Percentiles rank a stretch among this genome's conserved stretches.
These are phyloP conservation scores for Alectura lathami DNA, from an alignment of 2,113 vertebrate species.

Conservation along the genomic window DNA sequence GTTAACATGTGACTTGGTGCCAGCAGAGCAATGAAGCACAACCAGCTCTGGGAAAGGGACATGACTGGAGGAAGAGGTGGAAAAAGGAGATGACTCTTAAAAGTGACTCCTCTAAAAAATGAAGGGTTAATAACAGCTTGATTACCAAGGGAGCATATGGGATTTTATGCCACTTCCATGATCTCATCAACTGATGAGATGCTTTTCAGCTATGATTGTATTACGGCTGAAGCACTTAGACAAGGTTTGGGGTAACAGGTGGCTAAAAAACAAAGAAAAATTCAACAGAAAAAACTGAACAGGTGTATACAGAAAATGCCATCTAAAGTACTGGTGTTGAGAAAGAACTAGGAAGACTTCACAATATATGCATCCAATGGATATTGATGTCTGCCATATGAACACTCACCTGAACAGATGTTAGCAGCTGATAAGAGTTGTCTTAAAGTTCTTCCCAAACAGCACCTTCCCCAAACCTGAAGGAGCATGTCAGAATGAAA, in stretches of 20 bases:
- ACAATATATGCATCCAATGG: background rate
- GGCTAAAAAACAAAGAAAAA: background rate
- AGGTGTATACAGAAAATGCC: rapidly evolving
- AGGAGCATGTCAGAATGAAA: background rate
- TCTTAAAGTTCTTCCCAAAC: background rate
- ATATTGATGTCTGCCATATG: background rate
- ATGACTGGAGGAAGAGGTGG: background rate
- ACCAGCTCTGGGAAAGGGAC: background rate
- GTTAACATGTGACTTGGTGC: background rate
- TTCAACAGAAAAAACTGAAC: background rate
- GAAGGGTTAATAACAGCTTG: background rate
- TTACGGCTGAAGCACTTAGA: background rate
- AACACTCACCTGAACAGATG: background rate
- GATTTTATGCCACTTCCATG: background rate
- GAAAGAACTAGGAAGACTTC: background rate
- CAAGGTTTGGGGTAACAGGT: background rate
- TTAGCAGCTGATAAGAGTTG: background rate
- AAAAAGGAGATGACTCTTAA: background rate
- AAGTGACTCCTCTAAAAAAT: background rate
- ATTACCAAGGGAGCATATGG: background rate
- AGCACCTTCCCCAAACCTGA: background rate
- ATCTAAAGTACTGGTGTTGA: background rate
- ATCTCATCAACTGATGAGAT: background rate
- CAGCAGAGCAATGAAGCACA: background rate
- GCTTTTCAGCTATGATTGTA: background rate